Percentiles rank a stretch among this genome's conserved stretches.
phyloP scores from a whole-genome alignment of 2,888 invertebrate genomes.

The Dasysyrphus albostriatus region DNA sequence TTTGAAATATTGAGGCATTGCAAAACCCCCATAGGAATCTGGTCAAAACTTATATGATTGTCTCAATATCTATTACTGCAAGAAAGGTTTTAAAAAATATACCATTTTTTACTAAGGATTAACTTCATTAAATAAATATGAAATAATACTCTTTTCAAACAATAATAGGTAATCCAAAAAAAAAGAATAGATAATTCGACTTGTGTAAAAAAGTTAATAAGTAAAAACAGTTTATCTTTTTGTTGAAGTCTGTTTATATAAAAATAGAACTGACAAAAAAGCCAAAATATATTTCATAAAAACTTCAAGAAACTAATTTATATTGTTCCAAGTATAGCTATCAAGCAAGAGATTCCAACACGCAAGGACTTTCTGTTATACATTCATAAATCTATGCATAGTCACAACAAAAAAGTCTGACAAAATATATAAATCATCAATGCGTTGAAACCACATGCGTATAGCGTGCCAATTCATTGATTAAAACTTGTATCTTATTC shows the following conservation, averaged over 20 bases:
- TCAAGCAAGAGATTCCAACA: background rate
- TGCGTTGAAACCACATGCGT: slow-evolving; percentile 16
- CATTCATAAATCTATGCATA: too few relatives aligned
- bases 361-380: background rate
- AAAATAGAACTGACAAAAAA: slow-evolving; percentile 5
- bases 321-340: background rate
- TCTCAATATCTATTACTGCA: too few relatives aligned
- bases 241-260: background rate
- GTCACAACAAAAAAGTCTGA: background rate
- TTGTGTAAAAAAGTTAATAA: slow-evolving; percentile 2
- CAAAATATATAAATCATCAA: slow-evolving; percentile 22
- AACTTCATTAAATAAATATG: background rate
- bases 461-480: slow-evolving; percentile 33
- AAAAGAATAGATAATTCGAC: slow-evolving; percentile 1
- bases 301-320: slow-evolving; percentile 32
- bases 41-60: too few relatives aligned
- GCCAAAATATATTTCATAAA: slow-evolving; percentile 18
- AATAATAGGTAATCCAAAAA: background rate
- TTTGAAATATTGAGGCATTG: too few relatives aligned
- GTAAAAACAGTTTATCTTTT: slow-evolving; percentile 4
- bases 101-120: too few relatives aligned
- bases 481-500: background rate
- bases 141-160: background rate
- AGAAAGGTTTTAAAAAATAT: too few relatives aligned
- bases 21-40: too few relatives aligned